Base-by-base conservation (phyloP, 2,113 vertebrate genomes). In the Channa maculata region DNA sequence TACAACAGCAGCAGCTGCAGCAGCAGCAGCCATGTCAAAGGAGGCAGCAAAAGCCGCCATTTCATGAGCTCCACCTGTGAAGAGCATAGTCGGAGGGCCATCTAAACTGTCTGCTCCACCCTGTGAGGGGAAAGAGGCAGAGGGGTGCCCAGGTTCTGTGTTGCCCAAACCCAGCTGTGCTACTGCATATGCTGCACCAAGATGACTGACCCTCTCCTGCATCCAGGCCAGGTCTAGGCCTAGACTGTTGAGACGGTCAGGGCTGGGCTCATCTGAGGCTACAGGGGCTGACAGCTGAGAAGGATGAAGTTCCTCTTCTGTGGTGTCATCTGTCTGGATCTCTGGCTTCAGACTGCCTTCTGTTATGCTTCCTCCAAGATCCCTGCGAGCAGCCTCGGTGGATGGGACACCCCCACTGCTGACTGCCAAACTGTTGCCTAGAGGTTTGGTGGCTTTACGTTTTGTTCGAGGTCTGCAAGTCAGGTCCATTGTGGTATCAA, bases 141-240 rank as follows among this genome's bases (percentile, higher is more conserved):
- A 84, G 10, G 86, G 65, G 8, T 84, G 88, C 37, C 65, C 71
- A 6, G 75, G 53, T 8, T 89, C 86, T 8, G 84, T 38, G 62
- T 75, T 83, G 2, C 80, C 87, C 66, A 90, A 60, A 65, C 87
- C 90, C 34, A 90, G 71, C 71, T 91, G 91, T 6, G 89, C 91
- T 1, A 87, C 90, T 2, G 89, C 88, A 13, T 89, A 91, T 0
- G 87, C 85, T 7, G 90, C 88, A 5, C 91, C 91, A 44, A 92
- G 83, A 48, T 91, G 91, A 41, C 88, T 79, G 61, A 90, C 87
- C 6, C 90, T 57, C 82, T 92, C 88, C 71, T 92, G 90, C 91
- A 91, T 91, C 90, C 88, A 91, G 51, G 88, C 83, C 80, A 92
- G 69, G 59, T 92, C 90, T 65, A 91, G 76, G 63, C 85, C 88